Percentiles rank a stretch among this genome's conserved stretches.
phyloP scores from a whole-genome alignment of 2,888 invertebrate species.

The Euphydryas editha region DNA sequence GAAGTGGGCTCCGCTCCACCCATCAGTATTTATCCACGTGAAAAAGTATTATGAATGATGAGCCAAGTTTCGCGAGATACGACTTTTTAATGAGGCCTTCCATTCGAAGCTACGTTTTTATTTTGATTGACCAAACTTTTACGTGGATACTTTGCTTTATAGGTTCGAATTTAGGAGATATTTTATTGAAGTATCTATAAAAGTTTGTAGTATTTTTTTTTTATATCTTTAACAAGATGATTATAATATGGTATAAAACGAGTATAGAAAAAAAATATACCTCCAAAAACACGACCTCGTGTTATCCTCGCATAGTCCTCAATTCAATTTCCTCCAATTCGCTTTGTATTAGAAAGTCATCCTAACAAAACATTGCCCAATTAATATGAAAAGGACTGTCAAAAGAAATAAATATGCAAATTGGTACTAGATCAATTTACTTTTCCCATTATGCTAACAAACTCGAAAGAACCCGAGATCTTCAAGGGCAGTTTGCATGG shows the following conservation, averaged over 20 bases:
- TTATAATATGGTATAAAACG: background rate
- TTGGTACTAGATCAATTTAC: slow-evolving; percentile 35
- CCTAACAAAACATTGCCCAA: slow-evolving; percentile 19
- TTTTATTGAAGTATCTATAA: slow-evolving; percentile 10
- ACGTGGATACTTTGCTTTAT: slow-evolving; percentile 3
- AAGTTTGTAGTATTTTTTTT: background rate
- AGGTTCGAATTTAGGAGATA: slow-evolving; percentile 1
- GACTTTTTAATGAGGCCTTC: slow-evolving; percentile 53
- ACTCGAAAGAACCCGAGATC: slow-evolving; percentile 28
- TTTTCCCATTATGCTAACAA: slow-evolving; percentile 28
- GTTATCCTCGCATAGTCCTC: background rate
- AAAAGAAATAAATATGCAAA: slow-evolving; percentile 30
- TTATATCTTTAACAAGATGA: background rate
- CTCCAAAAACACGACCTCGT: background rate
- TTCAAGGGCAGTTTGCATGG: slow-evolving; percentile 30
- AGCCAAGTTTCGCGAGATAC: slow-evolving; percentile 53
- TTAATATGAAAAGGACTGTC: slow-evolving; percentile 23
- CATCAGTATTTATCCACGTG: slow-evolving; percentile 60
- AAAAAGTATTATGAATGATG: slow-evolving; percentile 67
- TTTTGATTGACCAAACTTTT: slow-evolving; percentile 29
- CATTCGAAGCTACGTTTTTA: slow-evolving; percentile 27
- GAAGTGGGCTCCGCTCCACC: slow-evolving; percentile 47
- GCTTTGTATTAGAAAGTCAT: slow-evolving; percentile 13
- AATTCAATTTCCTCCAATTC: slow-evolving; percentile 3
- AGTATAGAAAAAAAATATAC: background rate